A percentile compares a stretch with the other conserved stretches of the same genome.
phyloP scores from a whole-genome alignment of 2,113 vertebrate species.

The Microcebus murinus region DNA sequence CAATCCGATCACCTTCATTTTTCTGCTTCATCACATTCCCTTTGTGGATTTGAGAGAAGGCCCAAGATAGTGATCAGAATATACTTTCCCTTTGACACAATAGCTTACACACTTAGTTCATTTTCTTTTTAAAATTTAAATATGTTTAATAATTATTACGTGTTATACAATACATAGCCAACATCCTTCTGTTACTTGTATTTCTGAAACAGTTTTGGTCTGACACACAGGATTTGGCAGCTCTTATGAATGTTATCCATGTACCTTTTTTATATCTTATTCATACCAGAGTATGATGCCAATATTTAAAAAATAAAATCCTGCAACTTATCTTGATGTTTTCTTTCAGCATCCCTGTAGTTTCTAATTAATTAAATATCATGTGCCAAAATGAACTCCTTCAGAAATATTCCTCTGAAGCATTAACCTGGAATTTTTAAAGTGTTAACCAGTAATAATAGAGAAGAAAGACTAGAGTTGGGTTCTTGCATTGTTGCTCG shows the following conservation, averaged over 20 bases:
- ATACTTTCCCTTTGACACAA: not conserved
- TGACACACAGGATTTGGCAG: not conserved
- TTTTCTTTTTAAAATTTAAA: constrained; percentile 44
- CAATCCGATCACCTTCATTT: not conserved
- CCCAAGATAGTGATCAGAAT: not conserved
- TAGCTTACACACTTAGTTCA: not conserved
- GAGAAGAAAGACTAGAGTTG: not conserved
- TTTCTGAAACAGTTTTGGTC: not conserved
- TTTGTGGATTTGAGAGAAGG: not conserved
- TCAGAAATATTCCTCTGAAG: not conserved
- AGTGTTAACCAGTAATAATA: not conserved
- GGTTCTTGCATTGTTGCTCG: not conserved
- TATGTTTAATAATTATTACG: not conserved
- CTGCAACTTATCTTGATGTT: not conserved
- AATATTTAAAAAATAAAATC: constrained; percentile 34
- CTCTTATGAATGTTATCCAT: not conserved
- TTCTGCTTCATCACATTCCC: not conserved
- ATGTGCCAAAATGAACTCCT: not conserved
- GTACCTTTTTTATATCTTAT: not conserved
- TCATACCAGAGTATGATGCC: not conserved
- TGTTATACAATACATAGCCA: not conserved
- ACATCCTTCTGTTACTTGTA: not conserved
- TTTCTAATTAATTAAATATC: constrained; percentile 4
- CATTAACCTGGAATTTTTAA: not conserved
- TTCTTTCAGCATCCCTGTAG: not conserved